A percentile compares a stretch with the other conserved stretches of the same genome.
Evolutionary conservation across 2,888 invertebrate genomes (phyloP).

Genomic region (Dorcus parallelipipedus): DNA sequence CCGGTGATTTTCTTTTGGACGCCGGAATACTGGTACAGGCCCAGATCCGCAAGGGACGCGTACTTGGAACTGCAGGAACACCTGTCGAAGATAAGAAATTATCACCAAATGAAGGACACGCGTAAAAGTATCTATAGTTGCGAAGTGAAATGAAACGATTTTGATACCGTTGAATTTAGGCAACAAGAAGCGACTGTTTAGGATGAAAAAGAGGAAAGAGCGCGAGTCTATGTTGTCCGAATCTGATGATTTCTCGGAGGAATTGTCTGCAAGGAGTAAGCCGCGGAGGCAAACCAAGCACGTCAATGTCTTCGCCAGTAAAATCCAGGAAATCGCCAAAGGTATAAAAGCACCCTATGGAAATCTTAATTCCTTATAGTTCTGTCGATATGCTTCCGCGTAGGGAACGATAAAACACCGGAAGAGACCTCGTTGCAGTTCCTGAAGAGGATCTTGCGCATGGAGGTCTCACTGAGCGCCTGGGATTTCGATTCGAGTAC

Average conservation of each 20-base stretch:
- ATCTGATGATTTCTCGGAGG: constrained; percentile 23
- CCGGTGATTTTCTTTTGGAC: constrained; percentile 55
- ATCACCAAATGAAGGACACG: constrained; percentile 22
- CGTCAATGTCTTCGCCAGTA: constrained; percentile 8
- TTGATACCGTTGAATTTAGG: constrained; percentile 1
- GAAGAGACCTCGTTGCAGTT: constrained; percentile 40
- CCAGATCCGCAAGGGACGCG: constrained; percentile 47
- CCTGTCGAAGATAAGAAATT: constrained; percentile 36
- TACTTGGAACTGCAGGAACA: constrained; percentile 48
- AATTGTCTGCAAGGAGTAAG: constrained; percentile 20
- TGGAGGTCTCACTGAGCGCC: constrained; percentile 47
- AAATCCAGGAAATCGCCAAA: constrained; percentile 10
- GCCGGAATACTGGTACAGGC: constrained; percentile 55
- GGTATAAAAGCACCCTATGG: constrained; percentile 8
- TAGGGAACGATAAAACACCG: constrained; percentile 12
- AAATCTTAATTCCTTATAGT: constrained; percentile 19
- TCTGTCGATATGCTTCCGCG: constrained; percentile 14
- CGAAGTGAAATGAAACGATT: too few species aligned
- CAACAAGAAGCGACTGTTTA: constrained; percentile 3
- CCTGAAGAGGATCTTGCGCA: constrained; percentile 44
- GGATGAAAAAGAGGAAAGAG: constrained; percentile 18
- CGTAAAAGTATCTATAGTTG: constrained; percentile 16
- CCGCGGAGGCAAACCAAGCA: background rate
- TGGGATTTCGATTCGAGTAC: constrained; percentile 57
- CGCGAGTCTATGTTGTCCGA: constrained; percentile 19